Evolutionary conservation across 2,113 vertebrate genomes (phyloP), one percentile per base, ranked within the genome.

Genomic region (Aegotheles bennettii): DNA sequence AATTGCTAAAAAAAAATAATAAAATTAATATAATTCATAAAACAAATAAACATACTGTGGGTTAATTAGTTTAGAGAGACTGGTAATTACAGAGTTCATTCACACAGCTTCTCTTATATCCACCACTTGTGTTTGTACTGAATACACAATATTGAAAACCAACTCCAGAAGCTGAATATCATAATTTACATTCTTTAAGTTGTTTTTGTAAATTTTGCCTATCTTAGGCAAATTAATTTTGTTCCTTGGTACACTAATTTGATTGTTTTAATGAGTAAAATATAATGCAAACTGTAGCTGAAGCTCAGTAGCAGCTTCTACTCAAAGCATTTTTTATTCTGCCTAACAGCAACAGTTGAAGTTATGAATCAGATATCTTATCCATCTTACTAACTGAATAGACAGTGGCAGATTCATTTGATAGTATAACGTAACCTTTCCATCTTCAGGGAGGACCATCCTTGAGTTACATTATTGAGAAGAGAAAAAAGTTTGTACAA

Each of bases 361-460:
- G 26, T 45, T 68, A 43, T 11, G 3, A 24, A 76, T 75, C 26
- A 76, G 35, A 13, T 7, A 56, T 38, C 26, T 59, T n/a, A n/a
- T n/a, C n/a, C 13, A 61, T 69, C 11, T 60, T 36, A 35, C 6
- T n/a, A 61, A 50, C 20, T 15, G 43, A 76, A 87, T 29, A 31
- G 40, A 38, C 29, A 65, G 23, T 33, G 38, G 18, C 38, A 67
- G 25, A 70, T 61, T 48, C 23, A 56, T 71, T 43, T 57, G 20
- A 29, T 18, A 71, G 17, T 10, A 48, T 42, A 74, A 59, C 13
- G 57, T 33, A 61, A 64, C 10, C 9, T 80, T 65, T 83, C 43
- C 11, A 17, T 28, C 28, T 50, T 11, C 0, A 0, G 16, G 16
- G 18, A 43, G 42, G 12, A 50, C 36, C 33, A 56, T 61, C 23